Percentiles rank a stretch among this genome's conserved stretches.
Evolutionary conservation across 2,797 vertebrate species (phyloP).

Genomic region (Rallus crepitans): DNA sequence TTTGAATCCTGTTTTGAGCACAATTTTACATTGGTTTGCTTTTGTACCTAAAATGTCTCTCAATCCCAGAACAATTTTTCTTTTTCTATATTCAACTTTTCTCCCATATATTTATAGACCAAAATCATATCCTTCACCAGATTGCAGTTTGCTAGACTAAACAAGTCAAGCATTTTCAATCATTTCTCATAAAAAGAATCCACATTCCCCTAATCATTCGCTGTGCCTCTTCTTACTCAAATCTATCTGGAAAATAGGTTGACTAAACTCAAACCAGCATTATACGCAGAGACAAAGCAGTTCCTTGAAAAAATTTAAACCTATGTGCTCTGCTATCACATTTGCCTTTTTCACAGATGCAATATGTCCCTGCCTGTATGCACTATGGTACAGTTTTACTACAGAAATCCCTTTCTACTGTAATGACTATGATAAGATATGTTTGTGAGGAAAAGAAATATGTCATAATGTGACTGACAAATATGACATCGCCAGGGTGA

Average conservation of each 20-base stretch:
- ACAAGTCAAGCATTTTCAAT: constrained; percentile 16
- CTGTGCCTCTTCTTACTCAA: background rate
- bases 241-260: background rate
- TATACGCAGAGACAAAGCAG: background rate
- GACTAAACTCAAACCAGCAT: background rate
- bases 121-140: background rate
- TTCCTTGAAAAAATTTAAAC: background rate
- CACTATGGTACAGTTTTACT: background rate
- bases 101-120: background rate
- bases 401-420: background rate
- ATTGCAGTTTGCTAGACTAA: background rate
- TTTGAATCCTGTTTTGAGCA: background rate
- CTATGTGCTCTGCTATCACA: no score
- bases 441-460: background rate
- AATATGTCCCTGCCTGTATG: background rate
- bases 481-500: background rate
- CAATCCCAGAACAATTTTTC: background rate
- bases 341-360: background rate
- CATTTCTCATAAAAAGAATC: background rate
- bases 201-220: background rate
- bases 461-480: background rate
- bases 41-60: background rate
- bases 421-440: background rate
- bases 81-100: constrained; percentile 20
- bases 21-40: constrained; percentile 15